phyloP scores from a whole-genome alignment of 2,888 invertebrate species.

The Psococerastis gibbosa region DNA sequence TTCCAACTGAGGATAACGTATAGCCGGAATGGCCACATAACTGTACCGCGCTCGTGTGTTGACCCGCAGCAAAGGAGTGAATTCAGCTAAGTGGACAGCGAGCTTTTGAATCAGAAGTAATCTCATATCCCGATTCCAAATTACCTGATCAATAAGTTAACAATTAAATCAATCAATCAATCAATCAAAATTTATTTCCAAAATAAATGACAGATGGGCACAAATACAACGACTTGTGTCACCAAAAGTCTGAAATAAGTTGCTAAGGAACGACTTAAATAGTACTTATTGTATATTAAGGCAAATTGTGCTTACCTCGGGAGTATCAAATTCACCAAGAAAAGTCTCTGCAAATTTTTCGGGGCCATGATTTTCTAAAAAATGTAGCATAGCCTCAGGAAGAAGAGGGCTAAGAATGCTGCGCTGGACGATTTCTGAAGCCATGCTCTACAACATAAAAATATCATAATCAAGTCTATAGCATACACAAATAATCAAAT shows the following conservation, averaged over 20 bases:
- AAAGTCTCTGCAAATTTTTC: conserved; percentile 97
- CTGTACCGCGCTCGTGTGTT: conserved; percentile 91
- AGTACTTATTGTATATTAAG: no score
- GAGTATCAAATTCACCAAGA: conserved; percentile 93
- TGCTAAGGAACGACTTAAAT: no score
- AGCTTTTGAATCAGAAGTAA: conserved; percentile 92
- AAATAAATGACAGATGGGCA: no score
- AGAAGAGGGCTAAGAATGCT: conserved; percentile 85
- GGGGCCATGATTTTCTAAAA: conserved; percentile 92
- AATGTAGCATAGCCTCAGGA: conserved; percentile 98
- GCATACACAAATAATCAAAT: no score
- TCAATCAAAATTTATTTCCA: no score
- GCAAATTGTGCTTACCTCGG: no score
- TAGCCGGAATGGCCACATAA: conserved; percentile 84
- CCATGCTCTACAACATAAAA: conserved; percentile 22
- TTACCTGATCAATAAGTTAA: no score
- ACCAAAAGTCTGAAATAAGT: no score
- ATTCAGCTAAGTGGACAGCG: conserved; percentile 93
- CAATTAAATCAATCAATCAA: no score
- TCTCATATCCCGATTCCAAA: conserved; percentile 97
- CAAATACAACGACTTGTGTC: no score
- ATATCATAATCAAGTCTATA: no score
- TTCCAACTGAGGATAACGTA: conserved; percentile 85
- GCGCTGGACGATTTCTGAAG: conserved; percentile 72
- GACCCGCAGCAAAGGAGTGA: conserved; percentile 80